A percentile compares a stretch with the other conserved stretches of the same genome.
Evolutionary conservation across 1,140 invertebrate species (phyloP).

Genomic region (Eurosta solidaginis): DNA sequence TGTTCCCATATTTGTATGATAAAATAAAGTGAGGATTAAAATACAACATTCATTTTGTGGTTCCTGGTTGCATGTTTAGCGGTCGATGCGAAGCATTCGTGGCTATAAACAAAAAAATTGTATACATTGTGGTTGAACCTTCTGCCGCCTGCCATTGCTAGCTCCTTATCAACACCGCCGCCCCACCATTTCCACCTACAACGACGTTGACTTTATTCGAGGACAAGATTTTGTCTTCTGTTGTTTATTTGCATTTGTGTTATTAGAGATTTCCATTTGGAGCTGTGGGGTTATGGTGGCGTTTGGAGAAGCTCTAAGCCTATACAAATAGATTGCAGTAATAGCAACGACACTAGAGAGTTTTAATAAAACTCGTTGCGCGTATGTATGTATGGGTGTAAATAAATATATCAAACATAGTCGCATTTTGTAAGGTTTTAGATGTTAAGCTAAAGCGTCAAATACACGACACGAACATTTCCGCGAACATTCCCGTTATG

Average conservation of each 20-base stretch:
- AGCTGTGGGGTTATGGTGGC: background rate
- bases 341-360: too few species aligned
- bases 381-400: too few species aligned
- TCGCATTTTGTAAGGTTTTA: background rate
- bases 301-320: background rate
- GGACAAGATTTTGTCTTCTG: slow-evolving; percentile 14
- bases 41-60: slow-evolving; percentile 28
- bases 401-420: background rate
- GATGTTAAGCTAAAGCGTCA: background rate
- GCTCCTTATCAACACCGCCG: background rate
- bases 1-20: slow-evolving; percentile 6
- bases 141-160: background rate
- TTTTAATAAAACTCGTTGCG: too few species aligned
- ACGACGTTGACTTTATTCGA: slow-evolving; percentile 12
- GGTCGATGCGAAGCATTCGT: slow-evolving; percentile 5
- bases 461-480: too few species aligned
- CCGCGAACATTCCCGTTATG: too few species aligned
- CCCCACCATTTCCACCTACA: too few species aligned
- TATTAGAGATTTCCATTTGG: background rate
- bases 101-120: slow-evolving; percentile 13
- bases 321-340: slow-evolving; percentile 7
- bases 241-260: background rate
- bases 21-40: slow-evolving; percentile 29
- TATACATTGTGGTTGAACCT: background rate
- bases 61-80: slow-evolving; percentile 23